Conservation (phyloP, 2,797 vertebrate species). For the Gambelia wislizenii region DNA sequence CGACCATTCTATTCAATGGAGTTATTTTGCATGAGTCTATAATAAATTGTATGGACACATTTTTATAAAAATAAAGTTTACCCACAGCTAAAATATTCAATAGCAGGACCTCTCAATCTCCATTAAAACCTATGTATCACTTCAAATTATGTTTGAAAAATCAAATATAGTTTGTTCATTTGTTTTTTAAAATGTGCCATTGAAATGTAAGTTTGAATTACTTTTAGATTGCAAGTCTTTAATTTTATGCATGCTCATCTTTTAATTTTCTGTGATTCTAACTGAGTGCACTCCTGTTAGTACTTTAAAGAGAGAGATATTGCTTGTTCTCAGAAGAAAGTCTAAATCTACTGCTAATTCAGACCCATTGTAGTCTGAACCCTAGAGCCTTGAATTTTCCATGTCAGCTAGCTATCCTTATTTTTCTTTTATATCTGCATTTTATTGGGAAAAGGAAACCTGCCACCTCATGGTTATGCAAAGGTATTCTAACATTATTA, state of each 20-base stretch:
- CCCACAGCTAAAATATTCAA: neutral
- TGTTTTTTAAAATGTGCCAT: conserved; percentile 14
- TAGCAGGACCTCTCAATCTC: conserved; percentile 50
- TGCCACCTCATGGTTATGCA: conserved; percentile 21
- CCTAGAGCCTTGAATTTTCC: conserved; percentile 57
- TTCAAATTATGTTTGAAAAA: conserved; percentile 59
- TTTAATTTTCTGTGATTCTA: conserved; percentile 65
- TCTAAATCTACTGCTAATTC: conserved; percentile 62
- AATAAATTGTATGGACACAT: neutral
- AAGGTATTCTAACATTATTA: conserved; percentile 4
- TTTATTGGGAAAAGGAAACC: conserved; percentile 33
- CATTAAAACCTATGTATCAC: conserved; percentile 51
- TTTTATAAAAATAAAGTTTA: too few relatives aligned
- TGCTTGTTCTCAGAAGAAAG: conserved; percentile 56
- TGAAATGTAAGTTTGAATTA: conserved; percentile 70
- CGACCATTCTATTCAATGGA: neutral
- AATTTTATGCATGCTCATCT: conserved; percentile 67
- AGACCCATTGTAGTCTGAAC: conserved; percentile 59
- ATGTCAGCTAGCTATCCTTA: conserved; percentile 26
- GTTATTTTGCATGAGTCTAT: too few relatives aligned
- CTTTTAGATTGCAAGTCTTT: conserved; percentile 64
- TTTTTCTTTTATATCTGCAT: conserved; percentile 57
- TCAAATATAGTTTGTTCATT: conserved; percentile 61
- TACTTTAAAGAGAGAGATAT: conserved; percentile 73
- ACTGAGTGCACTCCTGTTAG: conserved; percentile 62